Evolutionary conservation across 2,113 vertebrate genomes (phyloP), one percentile per base, ranked within the genome.

Genomic region (Myrmecophaga tridactyla): DNA sequence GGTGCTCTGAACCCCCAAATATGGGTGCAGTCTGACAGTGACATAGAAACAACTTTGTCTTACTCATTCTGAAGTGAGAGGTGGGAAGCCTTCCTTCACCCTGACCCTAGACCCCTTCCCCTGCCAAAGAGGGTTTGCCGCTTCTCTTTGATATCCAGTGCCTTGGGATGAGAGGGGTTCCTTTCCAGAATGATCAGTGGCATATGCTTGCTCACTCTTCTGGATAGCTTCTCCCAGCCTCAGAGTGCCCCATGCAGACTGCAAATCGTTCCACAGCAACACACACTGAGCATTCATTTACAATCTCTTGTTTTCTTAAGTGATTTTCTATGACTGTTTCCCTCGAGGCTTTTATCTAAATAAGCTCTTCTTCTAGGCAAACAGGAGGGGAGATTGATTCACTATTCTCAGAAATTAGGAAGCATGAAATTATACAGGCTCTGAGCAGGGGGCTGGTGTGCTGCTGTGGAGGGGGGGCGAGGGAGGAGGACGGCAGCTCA

Each of bases 291-390:
- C 20, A 11, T 86, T 76, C 8, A 0, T 62, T 86, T 83, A 41
- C 13, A 69, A 78, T 70, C 65, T 94, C 63, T 89, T 75, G 72
- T 83, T 92, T 86, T 56, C 75, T 36, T 69, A 81, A 48, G 60
- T 58, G 46, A 62, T 83, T 92, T 82, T 94, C 62, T 58, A 60
- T 43, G 91, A 80, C 93, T 85, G 48, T 72, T 92, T 92, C 93
- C 62, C 31, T 78, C 20, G 84, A 90, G 88, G 43, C 3, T 46
- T 95, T 96, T 41, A 63, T 94, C 72, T 85, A 53, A 31, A 87
- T 72, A 69, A 76, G 65, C 27, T 76, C 63, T 60, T 95, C 51
- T 92, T 80, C 21, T 56, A 73, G 73, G 34, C 83, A 96, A 76
- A 90, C 17, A 43, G 34, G 62, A 89, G 48, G 58, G 36, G 85